A percentile compares a stretch with the other conserved stretches of the same genome.
These are phyloP conservation scores for Sitta europaea DNA, from an alignment of 2,113 vertebrate genomes.

Conservation along the genomic window DNA sequence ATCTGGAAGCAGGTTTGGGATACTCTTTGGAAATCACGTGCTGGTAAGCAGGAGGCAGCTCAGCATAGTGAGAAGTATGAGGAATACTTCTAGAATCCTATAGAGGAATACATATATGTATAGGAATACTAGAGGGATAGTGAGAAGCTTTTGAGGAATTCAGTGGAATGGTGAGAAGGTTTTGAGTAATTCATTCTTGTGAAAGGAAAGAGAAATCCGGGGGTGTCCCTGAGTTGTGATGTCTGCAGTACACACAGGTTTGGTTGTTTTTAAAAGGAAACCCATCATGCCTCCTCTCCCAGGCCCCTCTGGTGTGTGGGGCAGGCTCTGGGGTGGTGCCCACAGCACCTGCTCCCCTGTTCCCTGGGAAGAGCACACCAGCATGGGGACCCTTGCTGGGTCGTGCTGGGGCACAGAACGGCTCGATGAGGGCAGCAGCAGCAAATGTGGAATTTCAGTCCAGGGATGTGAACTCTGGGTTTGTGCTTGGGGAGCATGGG, in stretches of 20 bases:
- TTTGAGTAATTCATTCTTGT: neutral
- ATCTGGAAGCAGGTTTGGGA: neutral
- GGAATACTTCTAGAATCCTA: too few species aligned
- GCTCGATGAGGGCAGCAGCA: neutral
- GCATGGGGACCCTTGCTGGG: fast-evolving
- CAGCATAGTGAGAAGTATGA: too few species aligned
- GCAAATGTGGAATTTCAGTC: fast-evolving
- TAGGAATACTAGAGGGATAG: too few species aligned
- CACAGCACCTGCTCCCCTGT: neutral
- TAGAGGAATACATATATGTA: too few species aligned
- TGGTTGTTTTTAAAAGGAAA: neutral
- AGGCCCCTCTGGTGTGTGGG: neutral
- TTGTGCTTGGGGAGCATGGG: fast-evolving
- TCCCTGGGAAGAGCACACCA: fast-evolving
- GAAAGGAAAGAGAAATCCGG: neutral
- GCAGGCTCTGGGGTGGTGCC: neutral
- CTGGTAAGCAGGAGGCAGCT: neutral
- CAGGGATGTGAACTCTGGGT: fast-evolving
- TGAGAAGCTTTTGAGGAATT: too few species aligned
- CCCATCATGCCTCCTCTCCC: neutral
- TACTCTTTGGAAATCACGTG: fast-evolving
- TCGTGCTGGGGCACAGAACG: fast-evolving
- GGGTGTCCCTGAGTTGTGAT: neutral
- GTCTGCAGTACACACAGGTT: fast-evolving
- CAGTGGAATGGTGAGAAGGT: neutral